Evolutionary conservation across 2,113 vertebrate genomes (phyloP), one percentile per base, ranked within the genome.

Genomic region (Oryzias woworae): DNA sequence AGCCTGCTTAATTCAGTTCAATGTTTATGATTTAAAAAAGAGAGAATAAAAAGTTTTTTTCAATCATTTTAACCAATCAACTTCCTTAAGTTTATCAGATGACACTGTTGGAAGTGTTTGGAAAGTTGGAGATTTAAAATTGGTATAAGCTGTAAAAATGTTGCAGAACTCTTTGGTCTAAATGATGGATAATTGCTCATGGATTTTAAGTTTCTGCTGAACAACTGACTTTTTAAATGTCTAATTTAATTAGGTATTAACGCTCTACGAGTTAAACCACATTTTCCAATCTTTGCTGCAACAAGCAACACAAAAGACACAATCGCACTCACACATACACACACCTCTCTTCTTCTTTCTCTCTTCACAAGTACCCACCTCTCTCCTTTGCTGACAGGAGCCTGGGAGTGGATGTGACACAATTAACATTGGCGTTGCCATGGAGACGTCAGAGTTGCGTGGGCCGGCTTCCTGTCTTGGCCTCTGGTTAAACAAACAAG

Each of bases 401-500:
- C 66, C 81, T 53, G 66, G 69, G 78, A 87, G 82, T 78, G 80
- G 83, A 85, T 88, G 79, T 81, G 72, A 87, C 86, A 67, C 75
- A 83, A 87, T 87, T 81, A 88, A 88, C 77, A 80, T 86, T 71
- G 82, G 66, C 0, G 92, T 94, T 93, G 87, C 89, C 92, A 91
- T 91, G 91, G 93, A 67, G 84, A 92, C 88, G 31, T 70, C 71
- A 75, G 85, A 85, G 86, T 78, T 86, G 85, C 81, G 90, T 89
- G 77, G 92, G 93, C 88, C 76, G 89, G 91, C 89, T 85, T 91
- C 91, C 91, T 90, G 89, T 89, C 83, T 86, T 64, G 88, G 88
- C 87, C 85, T 92, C 89, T 91, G 90, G 88, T 94, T 92, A 92
- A 90, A 91, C 88, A 94, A 94, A 92, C 80, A 92, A 83, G 83